Evolutionary conservation across 2,888 invertebrate genomes (phyloP), one percentile per base, ranked within the genome.

Genomic region (Xestia xanthographa): DNA sequence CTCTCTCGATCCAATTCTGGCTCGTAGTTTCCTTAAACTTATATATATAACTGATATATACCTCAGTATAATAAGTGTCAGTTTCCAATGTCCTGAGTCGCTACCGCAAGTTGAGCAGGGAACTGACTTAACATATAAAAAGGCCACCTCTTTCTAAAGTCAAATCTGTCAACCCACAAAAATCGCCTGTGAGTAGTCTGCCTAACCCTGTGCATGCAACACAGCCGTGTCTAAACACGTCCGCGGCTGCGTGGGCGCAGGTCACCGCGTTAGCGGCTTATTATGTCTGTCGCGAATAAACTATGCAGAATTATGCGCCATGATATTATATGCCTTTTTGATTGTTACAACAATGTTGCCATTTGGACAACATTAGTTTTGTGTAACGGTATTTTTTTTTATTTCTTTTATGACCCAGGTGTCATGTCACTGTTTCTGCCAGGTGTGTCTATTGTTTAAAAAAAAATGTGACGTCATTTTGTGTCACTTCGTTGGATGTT

Each of bases 231-330:
- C 87, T 86, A 86, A 86, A 86, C 88, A 89, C 85, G 89, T 86
- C 88, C 84, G 81, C 80, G 77, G 77, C 80, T 77, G 92, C 93
- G 93, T 94, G 90, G 94, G 94, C 92, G 93, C 90, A 87, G 93
- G 93, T 92, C 93, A 91, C 86, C 88, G 86, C 87, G 89, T 91
- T 91, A 91, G 89, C 87, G 89, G 89, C 90, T 92, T 92, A 92
- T 91, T 92, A 90, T 88, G 90, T 90, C 88, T 86, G 89, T 87
- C 88, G 88, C 88, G 85, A 89, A 90, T 90, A 89, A 88, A 88
- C 86, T 89, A 82, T 85, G 77, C 83, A 80, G 75, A 87, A 84
- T 86, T 87, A 82, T 88, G 78, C 77, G 62, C 69, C 71, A 78
- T 66, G 77, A 74, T 77, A 34, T 73, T 75, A 69, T 73, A 82